Base-by-base conservation (phyloP, 2,888 invertebrate species). In the Gisinianus flammeolus region DNA sequence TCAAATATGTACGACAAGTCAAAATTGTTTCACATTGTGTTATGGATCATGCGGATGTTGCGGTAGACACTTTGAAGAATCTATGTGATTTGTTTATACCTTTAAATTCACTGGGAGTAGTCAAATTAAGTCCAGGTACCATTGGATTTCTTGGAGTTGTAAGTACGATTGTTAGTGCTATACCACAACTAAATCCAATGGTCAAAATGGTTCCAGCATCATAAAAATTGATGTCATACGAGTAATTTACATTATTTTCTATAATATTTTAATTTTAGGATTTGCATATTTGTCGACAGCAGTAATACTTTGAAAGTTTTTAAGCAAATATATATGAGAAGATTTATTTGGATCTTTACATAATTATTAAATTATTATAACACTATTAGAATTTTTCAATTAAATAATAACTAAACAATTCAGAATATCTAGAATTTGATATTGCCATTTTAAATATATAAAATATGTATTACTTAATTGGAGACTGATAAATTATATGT, bases 81-180 rank as follows among this genome's bases (percentile, higher is more conserved):
- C 88, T 90, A 10, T 94, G 94, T 88, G 96, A 97, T 87, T 87
- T 96, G 77, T 93, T 95, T 85, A 93, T 97, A 86, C 96, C 96
- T 0, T 87, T 96, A 80, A 92, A 93, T 78, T 91, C 93, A 6
- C 88, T 96, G 82, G 95, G 94, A 0, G 92, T 93, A 86, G 90
- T 92, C 0, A 92, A 91, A 84, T 87, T 95, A 12, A 93, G 92
- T 79, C 93, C 95, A 0, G 92, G 93, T 79, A 89, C 91, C 28
- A 90, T 95, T 76, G 96, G 96, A 0, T 85, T 92, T 8, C 87
- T 95, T 24, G 96, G 96, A 4, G 90, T 93, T 0, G 86, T 95
- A 74, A 96, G 96, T 2, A 96, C 96, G 0, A 79, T 92, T 56
- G 92, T 94, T 77, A 95, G 94, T 19, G 88, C 96, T 66, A 88